A percentile compares a stretch with the other conserved stretches of the same genome.
Evolutionary conservation across 2,797 vertebrate species (phyloP).

Genomic region (Mormyrops boulengeri): DNA sequence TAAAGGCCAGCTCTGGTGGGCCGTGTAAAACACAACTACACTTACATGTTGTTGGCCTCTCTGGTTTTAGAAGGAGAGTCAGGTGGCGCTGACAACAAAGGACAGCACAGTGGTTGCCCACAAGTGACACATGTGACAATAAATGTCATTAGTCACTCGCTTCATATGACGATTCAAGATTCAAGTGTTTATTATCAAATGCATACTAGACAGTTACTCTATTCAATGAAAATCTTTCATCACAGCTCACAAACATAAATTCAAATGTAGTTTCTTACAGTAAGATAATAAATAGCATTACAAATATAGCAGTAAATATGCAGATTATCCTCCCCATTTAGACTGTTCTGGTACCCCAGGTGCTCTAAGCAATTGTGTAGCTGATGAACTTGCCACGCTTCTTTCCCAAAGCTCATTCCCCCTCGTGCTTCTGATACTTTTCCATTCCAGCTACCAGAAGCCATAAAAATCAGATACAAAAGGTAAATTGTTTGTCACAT

Average conservation of each 20-base stretch:
- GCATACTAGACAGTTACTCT: not conserved
- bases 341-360: not conserved
- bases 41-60: not conserved
- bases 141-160: not conserved
- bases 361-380: not conserved
- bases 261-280: not conserved
- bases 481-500: conserved; percentile 84
- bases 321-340: not conserved
- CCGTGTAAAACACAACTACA: not conserved
- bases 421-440: conserved; percentile 77
- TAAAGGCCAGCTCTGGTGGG: not conserved
- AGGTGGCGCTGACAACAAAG: not conserved
- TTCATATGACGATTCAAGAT: not conserved
- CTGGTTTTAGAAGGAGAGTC: not conserved
- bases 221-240: not conserved
- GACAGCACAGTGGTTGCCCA: not conserved
- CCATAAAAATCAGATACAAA: conserved; percentile 77
- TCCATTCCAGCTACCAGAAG: conserved; percentile 87
- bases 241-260: not conserved
- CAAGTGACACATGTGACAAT: not conserved
- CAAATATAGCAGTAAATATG: not conserved
- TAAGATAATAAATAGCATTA: not conserved
- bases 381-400: not conserved
- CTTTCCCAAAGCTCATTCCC: conserved; percentile 71
- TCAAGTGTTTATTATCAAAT: not conserved